Evolutionary conservation across 1,140 invertebrate species (phyloP), one percentile per base, ranked within the genome.

Genomic region (Vollenhovia emeryi): DNA sequence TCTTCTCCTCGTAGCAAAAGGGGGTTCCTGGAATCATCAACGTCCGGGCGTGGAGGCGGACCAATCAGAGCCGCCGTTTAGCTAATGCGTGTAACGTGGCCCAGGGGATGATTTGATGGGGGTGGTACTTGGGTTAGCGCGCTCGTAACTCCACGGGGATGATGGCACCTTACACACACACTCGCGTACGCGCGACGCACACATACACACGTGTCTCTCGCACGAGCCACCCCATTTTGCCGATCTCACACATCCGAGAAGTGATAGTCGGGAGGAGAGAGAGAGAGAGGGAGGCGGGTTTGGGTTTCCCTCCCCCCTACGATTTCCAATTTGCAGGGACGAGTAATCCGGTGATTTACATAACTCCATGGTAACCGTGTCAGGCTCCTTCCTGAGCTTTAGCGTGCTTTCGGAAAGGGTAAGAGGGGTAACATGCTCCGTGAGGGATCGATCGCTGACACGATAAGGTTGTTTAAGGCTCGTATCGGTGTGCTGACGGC

Each of bases 11-110:
- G 7, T 30, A 13, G 27, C 21, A 71, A 80, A 69, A n/a, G 50
- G 66, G 71, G 36, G 66, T 80, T 78, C 45, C 75, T 68, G 50
- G 40, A 24, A 85, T 85, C 75, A 85, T 85, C 84, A 68, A 55
- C 13, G 85, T 52, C 78, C 52, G 40, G 45, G 69, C 68, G 55
- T 69, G 82, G 73, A 71, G 57, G 40, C 66, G 68, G 73, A 74
- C 90, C 90, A 91, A 91, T 91, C 90, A 84, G 87, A 89, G 82
- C 55, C 24, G 78, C 83, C 87, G 90, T 91, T 91, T 91, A 91
- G 87, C 84, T 91, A 91, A 91, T 91, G 87, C 86, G 60, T 71
- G 85, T 91, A 91, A 91, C 87, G 68, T 48, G 90, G 36, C 90
- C 83, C 90, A 59, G 57, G 89, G 89, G 89, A 90, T 74, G 84